phyloP scores from a whole-genome alignment of 2,888 invertebrate genomes.

The Sepiola atlantica region DNA sequence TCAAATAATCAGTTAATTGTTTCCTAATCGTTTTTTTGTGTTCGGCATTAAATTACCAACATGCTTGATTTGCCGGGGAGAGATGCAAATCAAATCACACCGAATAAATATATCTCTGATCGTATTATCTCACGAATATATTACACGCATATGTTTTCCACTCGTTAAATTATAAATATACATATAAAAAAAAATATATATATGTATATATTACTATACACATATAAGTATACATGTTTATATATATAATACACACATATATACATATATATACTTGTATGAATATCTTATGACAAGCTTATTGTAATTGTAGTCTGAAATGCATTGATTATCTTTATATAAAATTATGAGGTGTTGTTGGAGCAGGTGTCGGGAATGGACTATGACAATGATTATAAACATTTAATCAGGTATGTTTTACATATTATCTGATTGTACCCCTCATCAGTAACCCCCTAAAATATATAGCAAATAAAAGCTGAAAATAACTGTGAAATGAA shows the following conservation, averaged over 20 bases:
- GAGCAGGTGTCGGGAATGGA: neutral
- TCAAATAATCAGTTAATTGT: too few relatives aligned
- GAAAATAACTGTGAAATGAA: neutral
- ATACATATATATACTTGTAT: constrained; percentile 1
- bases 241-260: neutral
- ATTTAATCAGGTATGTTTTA: neutral
- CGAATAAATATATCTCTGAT: too few relatives aligned
- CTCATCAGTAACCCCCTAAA: too few relatives aligned
- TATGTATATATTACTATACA: neutral
- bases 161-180: too few relatives aligned
- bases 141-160: too few relatives aligned
- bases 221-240: neutral
- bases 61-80: too few relatives aligned
- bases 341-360: neutral
- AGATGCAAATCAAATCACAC: too few relatives aligned
- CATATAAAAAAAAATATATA: too few relatives aligned
- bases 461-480: neutral
- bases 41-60: too few relatives aligned
- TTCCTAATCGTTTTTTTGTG: too few relatives aligned
- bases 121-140: neutral
- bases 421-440: too few relatives aligned
- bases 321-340: neutral
- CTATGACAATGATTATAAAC: neutral
- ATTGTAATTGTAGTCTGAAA: neutral
- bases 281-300: neutral